These are phyloP conservation scores for Rhabditoides inermis DNA, from an alignment of 2,888 invertebrate species.

Conservation along the genomic window DNA sequence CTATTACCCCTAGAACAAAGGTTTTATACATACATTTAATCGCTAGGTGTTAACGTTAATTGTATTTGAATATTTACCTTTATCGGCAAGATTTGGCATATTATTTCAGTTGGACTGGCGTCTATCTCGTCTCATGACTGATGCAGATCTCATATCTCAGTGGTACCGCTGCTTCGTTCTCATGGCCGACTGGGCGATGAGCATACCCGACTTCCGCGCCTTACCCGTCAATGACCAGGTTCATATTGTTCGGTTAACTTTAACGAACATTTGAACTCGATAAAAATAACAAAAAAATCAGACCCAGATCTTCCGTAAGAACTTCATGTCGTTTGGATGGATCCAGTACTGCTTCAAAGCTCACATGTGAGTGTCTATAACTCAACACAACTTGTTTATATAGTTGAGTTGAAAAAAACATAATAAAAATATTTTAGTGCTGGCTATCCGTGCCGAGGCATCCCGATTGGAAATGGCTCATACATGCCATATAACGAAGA, in stretches of 20 bases:
- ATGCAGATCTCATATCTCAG: conserved; percentile 25
- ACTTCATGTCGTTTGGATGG: conserved; percentile 43
- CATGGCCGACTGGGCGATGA: conserved; percentile 39
- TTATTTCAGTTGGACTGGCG: conserved; percentile 26
- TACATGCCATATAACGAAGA: conserved; percentile 34
- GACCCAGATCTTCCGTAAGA: conserved; percentile 37
- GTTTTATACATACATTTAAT: background rate
- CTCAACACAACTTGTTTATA: background rate
- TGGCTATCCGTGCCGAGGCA: conserved; percentile 15
- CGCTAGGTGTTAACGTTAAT: too few relatives aligned
- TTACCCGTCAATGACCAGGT: conserved; percentile 31
- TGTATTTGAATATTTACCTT: too few relatives aligned
- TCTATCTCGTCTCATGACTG: conserved; percentile 33
- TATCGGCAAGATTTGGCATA: too few relatives aligned
- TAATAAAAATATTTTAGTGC: background rate
- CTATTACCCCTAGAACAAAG: too few relatives aligned
- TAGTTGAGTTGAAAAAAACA: too few relatives aligned
- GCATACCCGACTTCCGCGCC: conserved; percentile 31
- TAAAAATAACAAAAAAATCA: conserved; percentile 6
- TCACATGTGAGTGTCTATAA: background rate
- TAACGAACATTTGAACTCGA: background rate
- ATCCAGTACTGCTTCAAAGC: conserved; percentile 35
- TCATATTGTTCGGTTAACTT: too few relatives aligned
- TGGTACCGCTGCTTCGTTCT: conserved; percentile 40
- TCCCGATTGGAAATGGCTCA: conserved; percentile 33